A percentile compares a stretch with the other conserved stretches of the same genome.
These are phyloP conservation scores for Dryobates pubescens DNA, from an alignment of 2,797 vertebrate genomes.

Conservation along the genomic window DNA sequence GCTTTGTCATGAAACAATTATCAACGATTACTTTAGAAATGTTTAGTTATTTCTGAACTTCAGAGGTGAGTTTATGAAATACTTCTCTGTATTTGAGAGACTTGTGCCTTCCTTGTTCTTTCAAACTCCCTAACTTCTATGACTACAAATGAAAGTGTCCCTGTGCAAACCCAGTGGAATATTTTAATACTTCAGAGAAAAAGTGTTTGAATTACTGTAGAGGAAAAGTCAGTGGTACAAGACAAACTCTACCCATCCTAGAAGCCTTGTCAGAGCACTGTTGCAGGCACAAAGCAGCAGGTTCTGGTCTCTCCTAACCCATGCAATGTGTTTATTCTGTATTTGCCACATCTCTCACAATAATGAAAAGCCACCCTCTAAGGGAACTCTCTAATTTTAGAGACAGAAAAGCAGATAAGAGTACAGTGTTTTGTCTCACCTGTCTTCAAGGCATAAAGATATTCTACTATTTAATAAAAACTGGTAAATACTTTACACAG, in stretches of 20 bases:
- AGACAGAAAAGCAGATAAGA: background rate
- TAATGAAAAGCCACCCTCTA: background rate
- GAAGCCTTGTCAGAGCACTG: background rate
- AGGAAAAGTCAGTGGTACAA: background rate
- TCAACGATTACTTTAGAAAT: background rate
- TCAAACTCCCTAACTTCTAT: background rate
- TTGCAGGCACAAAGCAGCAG: background rate
- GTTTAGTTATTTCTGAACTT: background rate
- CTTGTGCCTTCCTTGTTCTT: background rate
- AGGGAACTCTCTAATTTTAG: background rate
- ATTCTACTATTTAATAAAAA: background rate
- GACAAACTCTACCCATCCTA: background rate
- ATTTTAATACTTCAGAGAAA: background rate
- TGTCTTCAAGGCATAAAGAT: background rate
- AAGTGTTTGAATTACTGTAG: background rate
- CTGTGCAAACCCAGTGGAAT: background rate
- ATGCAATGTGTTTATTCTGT: fast-evolving
- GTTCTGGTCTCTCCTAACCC: background rate
- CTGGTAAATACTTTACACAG: background rate
- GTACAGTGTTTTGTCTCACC: background rate
- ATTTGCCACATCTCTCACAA: background rate
- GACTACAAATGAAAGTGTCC: background rate
- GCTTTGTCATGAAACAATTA: background rate
- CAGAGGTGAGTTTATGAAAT: background rate
- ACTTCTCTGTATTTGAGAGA: background rate